Base-by-base conservation (phyloP, 2,888 invertebrate genomes). In the Cyaniris semiargus region DNA sequence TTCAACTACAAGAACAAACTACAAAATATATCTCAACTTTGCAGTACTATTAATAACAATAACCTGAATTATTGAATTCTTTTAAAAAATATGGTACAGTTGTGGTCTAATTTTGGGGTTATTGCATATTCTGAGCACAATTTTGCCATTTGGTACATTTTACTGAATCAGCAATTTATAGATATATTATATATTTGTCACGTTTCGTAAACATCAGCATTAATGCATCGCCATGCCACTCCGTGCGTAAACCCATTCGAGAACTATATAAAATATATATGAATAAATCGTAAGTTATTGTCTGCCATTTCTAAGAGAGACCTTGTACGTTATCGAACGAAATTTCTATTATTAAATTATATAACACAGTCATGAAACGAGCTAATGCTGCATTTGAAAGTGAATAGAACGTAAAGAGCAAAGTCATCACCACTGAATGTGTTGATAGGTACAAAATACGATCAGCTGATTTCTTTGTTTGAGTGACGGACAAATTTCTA, bases 401-500 rank as follows among this genome's bases (percentile, higher is more conserved):
- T 38, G 34, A 66, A 74, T 76, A 70, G 70, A 66, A 27, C 15
- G 21, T 78, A 78, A 77, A 77, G 80, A 80, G 79, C 79, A 76
- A 79, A 85, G 81, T 83, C 82, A 84, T 82, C 79, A 84, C 83
- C 83, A 82, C 85, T 85, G 84, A 78, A 81, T 79, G 81, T 89
- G 89, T 88, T 88, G 88, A 86, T 89, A n/a, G n/a, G n/a, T n/a
- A 89, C 88, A 89, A 92, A 91, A 88, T 89, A 86, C 94, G 95
- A 96, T 96, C 96, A 96, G 96, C 96, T 96, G 96, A 96, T 96
- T 96, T 95, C 96, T 96, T 96, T 96, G 96, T 96, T 96, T 96
- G 95, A 91, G 86, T 88, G 86, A 85, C 86, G 84, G 86, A 85
- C 87, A 84, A 84, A 80, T 80, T 81, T 82, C 79, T 81, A 81